These are phyloP conservation scores for Argya squamiceps DNA, from an alignment of 2,797 vertebrate genomes.

Conservation along the genomic window DNA sequence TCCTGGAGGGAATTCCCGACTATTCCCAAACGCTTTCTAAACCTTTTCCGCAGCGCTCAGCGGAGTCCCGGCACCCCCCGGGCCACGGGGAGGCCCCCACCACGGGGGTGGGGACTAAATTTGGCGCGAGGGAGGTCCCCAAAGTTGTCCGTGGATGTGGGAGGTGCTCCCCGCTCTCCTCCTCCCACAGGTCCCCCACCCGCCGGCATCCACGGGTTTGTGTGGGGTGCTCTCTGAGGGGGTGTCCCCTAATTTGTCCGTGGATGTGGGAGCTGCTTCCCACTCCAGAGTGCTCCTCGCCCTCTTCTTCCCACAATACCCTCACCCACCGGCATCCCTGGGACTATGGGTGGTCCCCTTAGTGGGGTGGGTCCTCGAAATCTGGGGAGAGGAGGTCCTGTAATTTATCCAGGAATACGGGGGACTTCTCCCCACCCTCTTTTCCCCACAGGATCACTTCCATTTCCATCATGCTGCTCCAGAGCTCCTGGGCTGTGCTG, in stretches of 20 bases:
- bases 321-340: too few species aligned
- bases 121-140: background rate
- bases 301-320: background rate
- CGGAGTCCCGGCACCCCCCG: background rate
- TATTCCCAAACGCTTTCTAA: background rate
- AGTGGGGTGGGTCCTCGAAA: background rate
- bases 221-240: too few species aligned
- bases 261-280: background rate
- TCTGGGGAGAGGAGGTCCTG: background rate
- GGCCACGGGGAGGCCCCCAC: rapidly evolving
- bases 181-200: rapidly evolving
- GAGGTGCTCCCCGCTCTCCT: background rate
- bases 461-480: background rate
- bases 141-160: background rate
- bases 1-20: background rate
- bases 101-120: background rate
- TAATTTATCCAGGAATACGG: background rate
- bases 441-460: background rate
- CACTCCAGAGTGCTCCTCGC: background rate
- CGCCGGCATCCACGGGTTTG: background rate
- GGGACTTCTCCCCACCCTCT: background rate
- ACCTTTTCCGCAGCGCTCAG: background rate
- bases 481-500: background rate
- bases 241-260: background rate
- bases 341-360: rapidly evolving